Evolutionary conservation across 1,140 invertebrate genomes (phyloP), one percentile per base, ranked within the genome.

Genomic region (Cephus cinctus): DNA sequence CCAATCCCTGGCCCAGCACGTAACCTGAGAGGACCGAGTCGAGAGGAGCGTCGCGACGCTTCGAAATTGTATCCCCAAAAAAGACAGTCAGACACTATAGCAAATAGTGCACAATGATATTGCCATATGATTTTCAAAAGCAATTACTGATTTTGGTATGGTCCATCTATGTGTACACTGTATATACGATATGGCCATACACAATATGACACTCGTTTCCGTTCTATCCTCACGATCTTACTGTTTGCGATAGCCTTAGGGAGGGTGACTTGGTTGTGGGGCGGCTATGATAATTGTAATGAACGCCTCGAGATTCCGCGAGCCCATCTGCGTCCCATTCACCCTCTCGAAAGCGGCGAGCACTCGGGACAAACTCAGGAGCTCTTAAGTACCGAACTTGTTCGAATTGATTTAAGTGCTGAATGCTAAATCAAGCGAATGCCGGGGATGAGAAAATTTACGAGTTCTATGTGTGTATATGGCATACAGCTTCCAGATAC

Each of bases 401-500:
- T 72, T 65, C 66, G 71, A 75, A 75, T 76, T 76, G 73, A 76
- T 76, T 76, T 74, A 76, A 75, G 69, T 69, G 71, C 70, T 73
- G 72, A 76, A 76, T 76, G 69, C 69, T 76, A 76, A 76, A 76
- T 76, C 71, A 75, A 73, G 65, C 65, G 56, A 70, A 69, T 34
- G 35, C 32, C 43, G 21, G 32, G 23, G 32, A 9, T 16, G 25
- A 25, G 31, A 45, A 19, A 45, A 45, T 45, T 45, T 45, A 45
- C 43, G 43, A 45, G 43, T 44, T 20, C 42, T 22, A 32, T 36
- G 32, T 34, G 43, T 45, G 32, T 45, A 45, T 34, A 23, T 22
- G 20, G 27, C 20, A n/a, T n/a, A n/a, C n/a, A n/a, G n/a, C n/a
- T n/a, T n/a, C n/a, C n/a, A n/a, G n/a, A n/a, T n/a, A n/a, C n/a